Base-by-base conservation (phyloP, 2,113 vertebrate genomes). In the Silurus asotus region DNA sequence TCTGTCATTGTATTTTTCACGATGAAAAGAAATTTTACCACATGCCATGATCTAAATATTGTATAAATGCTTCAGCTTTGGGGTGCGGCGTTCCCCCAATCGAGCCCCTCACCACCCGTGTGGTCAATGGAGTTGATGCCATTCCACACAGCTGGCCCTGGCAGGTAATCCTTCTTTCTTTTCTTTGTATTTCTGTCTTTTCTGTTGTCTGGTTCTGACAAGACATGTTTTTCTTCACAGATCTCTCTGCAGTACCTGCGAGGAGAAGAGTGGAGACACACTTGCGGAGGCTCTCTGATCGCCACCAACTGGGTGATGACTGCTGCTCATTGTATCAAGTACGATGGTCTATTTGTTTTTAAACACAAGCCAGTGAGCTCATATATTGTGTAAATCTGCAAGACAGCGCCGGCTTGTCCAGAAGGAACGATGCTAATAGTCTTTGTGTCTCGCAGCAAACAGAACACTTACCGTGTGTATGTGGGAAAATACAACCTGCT, bases 91-190 rank as follows among this genome's bases (percentile, higher is more conserved):
- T 88, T n/a, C 96, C 97, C n/a, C 84, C 91, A 17, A 91, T 94
- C 28, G 55, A 88, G 0, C 96, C 97, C 1, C 79, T 91, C 86
- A 55, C 89, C 0, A 8, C 93, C 91, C 94, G 97, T 0, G 97
- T 99, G 91, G 97, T 98, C 77, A 96, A 96, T 0, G 97, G 97
- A 67, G 95, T 94, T 0, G 93, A 96, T 0, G 96, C 95, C 25
- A 86, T 4, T 5, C 93, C 96, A 82, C 93, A 98, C 93, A 98
- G 97, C 92, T 99, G 97, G 97, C 97, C 97, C 0, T 99, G 98
- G 97, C 97, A 98, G 97, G 97, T 98, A 55, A n/a, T 17, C 9
- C 11, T 1, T 25, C 9, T 10, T 69, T 10, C 20, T 25, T 76
- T 65, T 8, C 37, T 77, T n/a, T 87, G 3, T 51, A 62, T 55